Base-by-base conservation (phyloP, 2,888 invertebrate species). In the Selenia dentaria region DNA sequence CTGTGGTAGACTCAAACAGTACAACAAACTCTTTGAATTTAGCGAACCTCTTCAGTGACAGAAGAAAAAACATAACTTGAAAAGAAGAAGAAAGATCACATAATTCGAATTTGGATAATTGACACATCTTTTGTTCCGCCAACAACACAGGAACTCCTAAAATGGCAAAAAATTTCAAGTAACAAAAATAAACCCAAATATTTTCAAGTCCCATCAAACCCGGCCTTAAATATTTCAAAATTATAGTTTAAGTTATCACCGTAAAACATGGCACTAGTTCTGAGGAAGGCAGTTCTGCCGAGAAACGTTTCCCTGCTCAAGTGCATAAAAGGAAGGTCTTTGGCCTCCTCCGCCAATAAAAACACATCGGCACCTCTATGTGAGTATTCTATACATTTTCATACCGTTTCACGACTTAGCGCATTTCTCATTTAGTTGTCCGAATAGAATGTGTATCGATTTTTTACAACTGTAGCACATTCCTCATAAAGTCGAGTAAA, bases 121-220 rank as follows among this genome's bases (percentile, higher is more conserved):
- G 55, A 53, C 49, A 45, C 61, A 65, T 54, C 70, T 62, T 71
- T 75, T 74, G 73, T 74, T 71, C 69, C 51, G 51, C 63, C 61
- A 33, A 64, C 71, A 70, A 61, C 59, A 55, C 65, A 57, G 51
- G 60, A 61, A 67, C 47, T 48, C 34, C 64, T 74, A 75, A 68
- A 74, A 85, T 86, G 84, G 79, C 76, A 62, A 37, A 80, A 84
- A 79, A 71, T 79, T 76, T 75, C 70, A 79, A 83, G 79, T 83
- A 62, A 77, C 2, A 58, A 70, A 38, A 54, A 44, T 34, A 51
- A 55, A 48, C 49, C 58, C 55, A 43, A 67, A 79, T 75, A 65
- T 66, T 73, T 59, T 42, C 66, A 69, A 70, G 64, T 70, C 47
- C 25, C 42, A 51, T 45, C 56, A 45, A 45, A 6, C 27, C 34